Percentiles rank a stretch among this genome's conserved stretches.
These are phyloP conservation scores for Drosophila orosa DNA, from an alignment of 1,140 invertebrate genomes.

Conservation along the genomic window DNA sequence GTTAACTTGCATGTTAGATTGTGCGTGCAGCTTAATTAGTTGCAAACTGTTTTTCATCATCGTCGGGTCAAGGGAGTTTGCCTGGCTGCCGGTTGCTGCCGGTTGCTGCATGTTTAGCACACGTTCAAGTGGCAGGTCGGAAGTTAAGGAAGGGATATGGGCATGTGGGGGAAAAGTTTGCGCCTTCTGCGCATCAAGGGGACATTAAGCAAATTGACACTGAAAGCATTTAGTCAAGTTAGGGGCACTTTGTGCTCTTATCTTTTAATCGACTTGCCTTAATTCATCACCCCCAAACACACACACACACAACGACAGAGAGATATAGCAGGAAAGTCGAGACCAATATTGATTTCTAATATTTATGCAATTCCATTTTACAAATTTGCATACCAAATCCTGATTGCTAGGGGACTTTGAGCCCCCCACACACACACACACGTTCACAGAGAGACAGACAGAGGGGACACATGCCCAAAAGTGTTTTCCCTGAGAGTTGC, in stretches of 20 bases:
- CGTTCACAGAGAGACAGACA: not conserved
- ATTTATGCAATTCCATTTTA: slow-evolving; percentile 82
- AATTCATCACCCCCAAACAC: slow-evolving; percentile 32
- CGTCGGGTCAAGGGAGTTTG: slow-evolving; percentile 32
- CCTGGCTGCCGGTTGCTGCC: not conserved
- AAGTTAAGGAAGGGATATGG: not conserved
- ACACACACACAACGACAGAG: not conserved
- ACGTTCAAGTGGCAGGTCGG: slow-evolving; percentile 48
- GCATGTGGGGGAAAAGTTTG: slow-evolving; percentile 30
- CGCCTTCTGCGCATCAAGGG: slow-evolving; percentile 25
- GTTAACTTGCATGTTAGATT: slow-evolving; percentile 81
- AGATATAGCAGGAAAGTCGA: slow-evolving; percentile 3
- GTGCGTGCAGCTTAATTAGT: slow-evolving; percentile 82
- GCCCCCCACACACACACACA: slow-evolving; percentile 30
- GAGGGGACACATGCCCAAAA: slow-evolving; percentile 11
- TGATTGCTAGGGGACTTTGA: slow-evolving; percentile 79
- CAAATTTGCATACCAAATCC: slow-evolving; percentile 80
- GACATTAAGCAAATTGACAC: slow-evolving; percentile 71
- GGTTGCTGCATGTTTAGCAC: slow-evolving; percentile 55
- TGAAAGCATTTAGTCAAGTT: slow-evolving; percentile 72
- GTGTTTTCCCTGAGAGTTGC: slow-evolving; percentile 40
- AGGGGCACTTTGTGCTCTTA: slow-evolving; percentile 47
- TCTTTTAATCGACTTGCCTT: slow-evolving; percentile 71
- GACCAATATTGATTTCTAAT: slow-evolving; percentile 80
- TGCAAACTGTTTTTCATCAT: slow-evolving; percentile 81